These are phyloP conservation scores for Macrophya alboannulata DNA, from an alignment of 2,888 invertebrate species.

Conservation along the genomic window DNA sequence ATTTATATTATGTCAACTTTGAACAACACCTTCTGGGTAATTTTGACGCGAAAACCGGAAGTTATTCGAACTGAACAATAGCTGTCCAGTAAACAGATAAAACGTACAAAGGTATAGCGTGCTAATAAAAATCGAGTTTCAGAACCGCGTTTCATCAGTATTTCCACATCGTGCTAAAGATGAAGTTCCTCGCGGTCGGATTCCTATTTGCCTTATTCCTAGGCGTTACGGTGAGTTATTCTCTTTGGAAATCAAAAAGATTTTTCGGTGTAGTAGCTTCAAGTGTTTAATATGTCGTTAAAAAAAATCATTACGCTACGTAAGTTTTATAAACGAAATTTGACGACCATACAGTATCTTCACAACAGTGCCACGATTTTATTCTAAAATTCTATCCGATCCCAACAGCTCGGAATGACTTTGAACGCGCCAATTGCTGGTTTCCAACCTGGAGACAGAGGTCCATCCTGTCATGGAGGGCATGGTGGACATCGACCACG, in stretches of 20 bases:
- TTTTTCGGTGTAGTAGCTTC: neutral
- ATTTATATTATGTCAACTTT: neutral
- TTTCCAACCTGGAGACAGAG: neutral
- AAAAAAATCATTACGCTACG: too few species aligned
- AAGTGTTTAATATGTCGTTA: neutral
- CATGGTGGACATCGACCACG: neutral
- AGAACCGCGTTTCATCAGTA: conserved; percentile 4
- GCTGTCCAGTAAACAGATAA: neutral
- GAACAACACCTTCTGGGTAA: neutral
- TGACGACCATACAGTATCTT: neutral
- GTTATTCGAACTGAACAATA: conserved; percentile 2
- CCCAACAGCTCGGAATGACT: conserved; percentile 27
- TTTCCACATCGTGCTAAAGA: neutral
- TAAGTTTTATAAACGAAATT: neutral
- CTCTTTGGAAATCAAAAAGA: neutral
- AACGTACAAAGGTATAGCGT: neutral
- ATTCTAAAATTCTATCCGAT: neutral
- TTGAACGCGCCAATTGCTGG: neutral
- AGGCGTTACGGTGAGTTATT: conserved; percentile 27
- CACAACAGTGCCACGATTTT: neutral
- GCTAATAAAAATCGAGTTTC: conserved; percentile 30
- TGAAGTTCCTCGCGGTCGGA: conserved; percentile 35
- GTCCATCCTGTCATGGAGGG: conserved; percentile 16
- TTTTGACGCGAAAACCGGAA: conserved; percentile 32
- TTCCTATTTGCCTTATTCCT: conserved; percentile 27